phyloP scores from a whole-genome alignment of 2,113 vertebrate genomes.

The Crotalus helleri region DNA sequence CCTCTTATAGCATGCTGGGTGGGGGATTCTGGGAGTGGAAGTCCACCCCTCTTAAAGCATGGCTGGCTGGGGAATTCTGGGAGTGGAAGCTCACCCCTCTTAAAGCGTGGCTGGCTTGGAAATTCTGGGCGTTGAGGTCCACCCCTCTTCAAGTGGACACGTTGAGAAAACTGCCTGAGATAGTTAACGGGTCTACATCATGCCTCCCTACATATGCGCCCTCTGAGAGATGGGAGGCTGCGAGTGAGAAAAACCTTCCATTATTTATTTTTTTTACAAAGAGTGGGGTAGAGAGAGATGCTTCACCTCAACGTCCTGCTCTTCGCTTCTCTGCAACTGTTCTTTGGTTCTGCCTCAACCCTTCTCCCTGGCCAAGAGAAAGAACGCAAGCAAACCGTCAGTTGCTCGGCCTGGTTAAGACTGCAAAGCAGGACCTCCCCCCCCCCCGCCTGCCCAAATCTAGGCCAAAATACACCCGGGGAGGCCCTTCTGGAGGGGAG shows the following conservation, averaged over 20 bases:
- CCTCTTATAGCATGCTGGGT: no score
- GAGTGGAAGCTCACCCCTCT: neutral
- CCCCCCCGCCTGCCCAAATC: accelerated
- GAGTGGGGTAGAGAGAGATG: neutral
- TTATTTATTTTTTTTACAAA: neutral
- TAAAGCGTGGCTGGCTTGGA: neutral
- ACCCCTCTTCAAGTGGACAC: neutral
- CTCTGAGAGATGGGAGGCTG: neutral
- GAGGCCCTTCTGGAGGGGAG: neutral
- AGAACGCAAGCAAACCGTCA: no score
- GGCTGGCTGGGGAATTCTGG: no score
- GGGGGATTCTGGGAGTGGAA: neutral
- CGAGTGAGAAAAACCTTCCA: neutral
- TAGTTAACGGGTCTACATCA: neutral
- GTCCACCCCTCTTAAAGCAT: neutral
- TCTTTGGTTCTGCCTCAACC: neutral
- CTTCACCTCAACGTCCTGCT: neutral
- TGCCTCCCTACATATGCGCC: neutral
- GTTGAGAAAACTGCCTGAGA: neutral
- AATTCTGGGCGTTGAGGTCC: neutral
- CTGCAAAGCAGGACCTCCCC: neutral
- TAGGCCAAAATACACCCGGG: neutral
- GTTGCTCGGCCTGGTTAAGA: neutral
- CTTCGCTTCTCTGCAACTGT: neutral
- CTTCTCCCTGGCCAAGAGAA: neutral